These are phyloP conservation scores for Protosalanx chinensis DNA, from an alignment of 2,797 vertebrate genomes.

Conservation along the genomic window DNA sequence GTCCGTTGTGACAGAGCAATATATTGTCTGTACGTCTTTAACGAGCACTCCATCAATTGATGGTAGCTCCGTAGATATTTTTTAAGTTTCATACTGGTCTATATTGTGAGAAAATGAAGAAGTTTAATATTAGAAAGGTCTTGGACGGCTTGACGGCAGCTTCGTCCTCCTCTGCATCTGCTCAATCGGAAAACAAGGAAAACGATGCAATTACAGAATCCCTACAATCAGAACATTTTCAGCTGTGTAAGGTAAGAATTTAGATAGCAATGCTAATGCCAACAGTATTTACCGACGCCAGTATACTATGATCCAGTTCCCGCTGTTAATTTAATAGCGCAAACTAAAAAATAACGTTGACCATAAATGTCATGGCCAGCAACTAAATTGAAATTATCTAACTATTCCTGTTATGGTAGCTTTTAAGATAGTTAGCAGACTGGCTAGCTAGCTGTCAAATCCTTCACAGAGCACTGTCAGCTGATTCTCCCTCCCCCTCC, in stretches of 20 bases:
- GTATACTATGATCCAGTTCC: slow-evolving; percentile 44
- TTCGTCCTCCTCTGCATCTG: slow-evolving; percentile 76
- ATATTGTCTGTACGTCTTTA: slow-evolving; percentile 66
- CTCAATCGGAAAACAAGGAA: slow-evolving; percentile 79
- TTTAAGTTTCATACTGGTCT: slow-evolving; percentile 37
- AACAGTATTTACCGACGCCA: not conserved
- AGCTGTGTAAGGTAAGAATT: slow-evolving; percentile 95
- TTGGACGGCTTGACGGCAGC: slow-evolving; percentile 94
- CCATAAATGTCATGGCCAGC: not conserved
- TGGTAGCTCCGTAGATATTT: slow-evolving; percentile 55
- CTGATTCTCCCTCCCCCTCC: not conserved
- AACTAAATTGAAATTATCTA: not conserved
- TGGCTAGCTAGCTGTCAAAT: slow-evolving; percentile 3
- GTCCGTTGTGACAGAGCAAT: slow-evolving; percentile 58
- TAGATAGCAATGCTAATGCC: slow-evolving; percentile 10
- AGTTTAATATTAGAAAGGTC: slow-evolving; percentile 97
- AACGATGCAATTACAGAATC: slow-evolving; percentile 87
- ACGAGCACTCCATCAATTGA: slow-evolving; percentile 56
- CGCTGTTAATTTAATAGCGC: not conserved
- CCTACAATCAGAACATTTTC: slow-evolving; percentile 95
- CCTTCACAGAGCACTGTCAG: slow-evolving; percentile 2
- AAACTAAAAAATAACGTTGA: not conserved
- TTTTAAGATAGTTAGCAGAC: not conserved
- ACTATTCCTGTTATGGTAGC: not conserved
- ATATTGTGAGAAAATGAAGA: slow-evolving; percentile 82